Percentiles rank a stretch among this genome's conserved stretches.
Conservation (phyloP, 2,113 vertebrate genomes). For the Coracopsis vasa region DNA sequence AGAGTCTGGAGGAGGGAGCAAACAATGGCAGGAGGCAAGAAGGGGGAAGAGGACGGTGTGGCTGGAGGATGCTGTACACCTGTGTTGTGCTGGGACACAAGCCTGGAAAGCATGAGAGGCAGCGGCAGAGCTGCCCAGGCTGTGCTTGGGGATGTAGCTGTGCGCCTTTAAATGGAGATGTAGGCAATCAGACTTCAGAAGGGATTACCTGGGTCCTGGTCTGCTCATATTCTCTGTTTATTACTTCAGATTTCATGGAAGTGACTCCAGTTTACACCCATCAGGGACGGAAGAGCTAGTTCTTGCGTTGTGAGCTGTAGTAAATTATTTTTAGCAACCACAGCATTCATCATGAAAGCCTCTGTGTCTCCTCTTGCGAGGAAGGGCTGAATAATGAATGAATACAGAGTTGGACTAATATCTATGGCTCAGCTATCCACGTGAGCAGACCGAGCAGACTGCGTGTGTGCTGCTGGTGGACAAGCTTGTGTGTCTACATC, state of each 20-base stretch:
- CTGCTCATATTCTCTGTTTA: neutral
- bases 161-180: neutral
- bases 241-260: neutral
- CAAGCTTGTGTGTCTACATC: neutral
- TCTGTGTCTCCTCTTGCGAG: conserved; percentile 4
- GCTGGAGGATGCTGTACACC: neutral
- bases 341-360: conserved; percentile 34
- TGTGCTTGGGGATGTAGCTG: neutral
- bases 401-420: neutral
- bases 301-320: conserved; percentile 2
- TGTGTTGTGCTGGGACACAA: neutral
- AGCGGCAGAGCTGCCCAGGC: neutral
- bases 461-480: neutral
- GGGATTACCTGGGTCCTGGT: neutral
- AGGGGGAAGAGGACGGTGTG: neutral
- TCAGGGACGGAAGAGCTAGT: neutral
- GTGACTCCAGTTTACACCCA: conserved; percentile 16
- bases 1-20: neutral
- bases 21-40: neutral
- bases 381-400: conserved; percentile 53
- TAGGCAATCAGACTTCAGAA: neutral
- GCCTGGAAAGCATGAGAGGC: neutral
- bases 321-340: conserved; percentile 53
- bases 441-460: neutral
- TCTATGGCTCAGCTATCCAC: neutral